Percentiles rank a stretch among this genome's conserved stretches.
Conservation (phyloP, 2,797 vertebrate genomes). For the Poliocrania exsul region DNA sequence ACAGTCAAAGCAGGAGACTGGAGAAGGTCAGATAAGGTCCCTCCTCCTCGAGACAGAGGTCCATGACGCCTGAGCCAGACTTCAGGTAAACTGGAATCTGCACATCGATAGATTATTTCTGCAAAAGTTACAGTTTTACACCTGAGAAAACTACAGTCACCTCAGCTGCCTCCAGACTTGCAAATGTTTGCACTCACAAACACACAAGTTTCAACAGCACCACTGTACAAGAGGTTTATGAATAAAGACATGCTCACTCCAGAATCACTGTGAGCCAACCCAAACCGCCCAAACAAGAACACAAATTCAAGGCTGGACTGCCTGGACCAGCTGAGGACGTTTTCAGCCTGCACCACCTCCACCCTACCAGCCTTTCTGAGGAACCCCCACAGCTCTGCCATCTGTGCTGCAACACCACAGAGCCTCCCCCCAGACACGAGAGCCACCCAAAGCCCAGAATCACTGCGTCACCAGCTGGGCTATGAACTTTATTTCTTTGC, state of each 20-base stretch:
- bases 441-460: neutral
- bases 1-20: neutral
- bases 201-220: neutral
- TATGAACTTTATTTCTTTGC: slow-evolving; percentile 6
- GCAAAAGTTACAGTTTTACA: neutral
- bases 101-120: neutral
- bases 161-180: neutral
- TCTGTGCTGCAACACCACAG: neutral
- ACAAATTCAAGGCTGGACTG: neutral
- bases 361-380: neutral
- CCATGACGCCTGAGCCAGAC: neutral
- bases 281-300: fast-evolving
- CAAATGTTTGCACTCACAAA: neutral
- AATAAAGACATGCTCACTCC: fast-evolving
- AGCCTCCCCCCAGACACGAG: neutral
- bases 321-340: neutral
- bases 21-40: neutral
- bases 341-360: neutral
- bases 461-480: neutral
- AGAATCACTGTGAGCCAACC: neutral
- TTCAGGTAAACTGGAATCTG: neutral
- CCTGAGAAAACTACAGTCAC: neutral
- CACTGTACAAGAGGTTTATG: neutral
- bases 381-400: neutral
- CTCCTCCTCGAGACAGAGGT: neutral